Percentiles rank a stretch among this genome's conserved stretches.
Evolutionary conservation across 64 coral and sea anemone species (phyloP).

Genomic region (Anthopleura sola): DNA sequence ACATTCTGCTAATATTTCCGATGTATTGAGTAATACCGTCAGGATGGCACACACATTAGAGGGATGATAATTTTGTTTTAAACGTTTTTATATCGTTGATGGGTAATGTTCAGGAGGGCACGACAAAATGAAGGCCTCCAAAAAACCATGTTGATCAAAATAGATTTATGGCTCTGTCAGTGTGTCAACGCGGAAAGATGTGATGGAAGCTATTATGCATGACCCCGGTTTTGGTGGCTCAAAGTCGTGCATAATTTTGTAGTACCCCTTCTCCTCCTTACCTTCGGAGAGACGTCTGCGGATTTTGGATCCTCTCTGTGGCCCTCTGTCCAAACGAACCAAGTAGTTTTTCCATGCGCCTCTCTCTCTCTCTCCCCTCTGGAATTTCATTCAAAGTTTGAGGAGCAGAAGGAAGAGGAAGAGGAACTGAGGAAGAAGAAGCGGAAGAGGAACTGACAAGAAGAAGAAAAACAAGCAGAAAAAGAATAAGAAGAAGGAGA

Average conservation of each 20-base stretch:
- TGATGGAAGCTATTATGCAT: not conserved
- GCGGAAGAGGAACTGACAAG: no score
- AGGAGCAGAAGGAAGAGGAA: not conserved
- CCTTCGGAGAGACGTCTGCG: no score
- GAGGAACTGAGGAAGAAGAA: not conserved
- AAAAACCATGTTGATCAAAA: not conserved
- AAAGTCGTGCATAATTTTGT: no score
- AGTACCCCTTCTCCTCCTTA: no score
- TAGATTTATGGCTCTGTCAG: not conserved
- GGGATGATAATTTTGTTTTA: not conserved
- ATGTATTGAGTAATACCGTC: slow-evolving; percentile 1
- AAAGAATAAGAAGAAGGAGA: no score
- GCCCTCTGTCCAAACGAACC: no score
- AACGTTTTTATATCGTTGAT: not conserved
- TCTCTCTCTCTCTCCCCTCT: no score
- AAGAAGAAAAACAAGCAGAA: no score
- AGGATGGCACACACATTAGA: not conserved
- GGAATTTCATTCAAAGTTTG: no score
- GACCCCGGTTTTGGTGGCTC: not conserved
- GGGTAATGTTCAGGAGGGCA: not conserved
- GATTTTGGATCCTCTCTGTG: no score
- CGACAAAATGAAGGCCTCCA: not conserved
- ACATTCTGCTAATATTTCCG: slow-evolving; percentile 2
- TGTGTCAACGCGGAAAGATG: no score
- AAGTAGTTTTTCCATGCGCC: no score